Evolutionary conservation across 2,113 vertebrate species (phyloP).

Genomic region (Podarcis raffonei): DNA sequence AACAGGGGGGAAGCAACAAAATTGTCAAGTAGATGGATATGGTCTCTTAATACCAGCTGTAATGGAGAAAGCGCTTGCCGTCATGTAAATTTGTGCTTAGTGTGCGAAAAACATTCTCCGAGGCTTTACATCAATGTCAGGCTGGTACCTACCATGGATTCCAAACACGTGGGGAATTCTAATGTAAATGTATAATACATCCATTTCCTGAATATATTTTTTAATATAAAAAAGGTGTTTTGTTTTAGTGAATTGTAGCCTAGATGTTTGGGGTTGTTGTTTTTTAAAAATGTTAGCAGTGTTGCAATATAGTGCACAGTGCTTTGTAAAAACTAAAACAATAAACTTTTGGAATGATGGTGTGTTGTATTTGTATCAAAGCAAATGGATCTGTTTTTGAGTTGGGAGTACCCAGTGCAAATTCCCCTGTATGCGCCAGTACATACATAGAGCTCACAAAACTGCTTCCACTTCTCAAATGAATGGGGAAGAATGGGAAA

Average conservation of each 20-base stretch:
- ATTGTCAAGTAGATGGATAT: conserved; percentile 64
- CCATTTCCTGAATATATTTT: conserved; percentile 25
- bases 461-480: not conserved
- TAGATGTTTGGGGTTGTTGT: not conserved
- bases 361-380: not conserved
- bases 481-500: not conserved
- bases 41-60: conserved; percentile 55
- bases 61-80: conserved; percentile 64
- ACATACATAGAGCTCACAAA: not conserved
- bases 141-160: conserved; percentile 17
- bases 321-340: not conserved
- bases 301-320: not conserved
- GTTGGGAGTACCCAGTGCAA: not conserved
- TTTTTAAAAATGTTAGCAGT: not conserved
- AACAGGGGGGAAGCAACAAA: conserved; percentile 36
- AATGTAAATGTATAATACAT: conserved; percentile 25
- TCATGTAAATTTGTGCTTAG: conserved; percentile 69
- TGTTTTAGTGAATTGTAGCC: conserved; percentile 26
- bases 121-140: conserved; percentile 66
- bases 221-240: not conserved
- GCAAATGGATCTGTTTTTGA: not conserved
- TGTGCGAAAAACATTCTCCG: conserved; percentile 54
- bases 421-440: not conserved
- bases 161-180: conserved; percentile 32
- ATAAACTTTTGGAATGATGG: not conserved